These are phyloP conservation scores for Odontophorus gujanensis DNA, from an alignment of 2,113 vertebrate genomes.

Conservation along the genomic window DNA sequence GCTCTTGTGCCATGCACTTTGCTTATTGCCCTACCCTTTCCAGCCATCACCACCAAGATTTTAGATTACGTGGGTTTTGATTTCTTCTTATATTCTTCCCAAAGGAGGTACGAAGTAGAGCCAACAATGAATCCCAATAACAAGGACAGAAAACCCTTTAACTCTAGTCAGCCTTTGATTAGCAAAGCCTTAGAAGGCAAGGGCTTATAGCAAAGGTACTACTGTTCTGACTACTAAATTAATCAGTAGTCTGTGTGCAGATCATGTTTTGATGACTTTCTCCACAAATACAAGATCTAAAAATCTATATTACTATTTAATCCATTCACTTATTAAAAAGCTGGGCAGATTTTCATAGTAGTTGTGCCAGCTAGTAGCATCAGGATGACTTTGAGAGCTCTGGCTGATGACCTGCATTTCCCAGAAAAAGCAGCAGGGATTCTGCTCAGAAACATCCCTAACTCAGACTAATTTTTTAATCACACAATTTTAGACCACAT, in stretches of 20 bases:
- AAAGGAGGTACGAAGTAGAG: slow-evolving; percentile 12
- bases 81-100: not conserved
- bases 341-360: not conserved
- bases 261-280: not conserved
- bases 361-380: slow-evolving; percentile 3
- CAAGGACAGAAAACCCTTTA: not conserved
- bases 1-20: accelerated
- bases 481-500: slow-evolving; percentile 34
- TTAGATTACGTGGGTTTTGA: not conserved
- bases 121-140: not conserved
- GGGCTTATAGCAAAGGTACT: not conserved
- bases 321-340: not conserved
- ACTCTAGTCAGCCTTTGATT: not conserved
- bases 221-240: not conserved
- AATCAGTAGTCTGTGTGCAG: not conserved
- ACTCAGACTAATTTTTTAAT: slow-evolving; percentile 16
- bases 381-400: slow-evolving; percentile 6
- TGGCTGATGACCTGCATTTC: not conserved
- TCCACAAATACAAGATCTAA: not conserved
- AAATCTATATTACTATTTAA: not conserved
- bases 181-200: not conserved
- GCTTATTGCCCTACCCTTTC: not conserved
- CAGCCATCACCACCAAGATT: not conserved
- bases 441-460: slow-evolving; percentile 10
- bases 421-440: slow-evolving; percentile 31